Percentiles rank a stretch among this genome's conserved stretches.
These are phyloP conservation scores for Tragelaphus oryx DNA, from an alignment of 2,797 vertebrate species.

Conservation along the genomic window DNA sequence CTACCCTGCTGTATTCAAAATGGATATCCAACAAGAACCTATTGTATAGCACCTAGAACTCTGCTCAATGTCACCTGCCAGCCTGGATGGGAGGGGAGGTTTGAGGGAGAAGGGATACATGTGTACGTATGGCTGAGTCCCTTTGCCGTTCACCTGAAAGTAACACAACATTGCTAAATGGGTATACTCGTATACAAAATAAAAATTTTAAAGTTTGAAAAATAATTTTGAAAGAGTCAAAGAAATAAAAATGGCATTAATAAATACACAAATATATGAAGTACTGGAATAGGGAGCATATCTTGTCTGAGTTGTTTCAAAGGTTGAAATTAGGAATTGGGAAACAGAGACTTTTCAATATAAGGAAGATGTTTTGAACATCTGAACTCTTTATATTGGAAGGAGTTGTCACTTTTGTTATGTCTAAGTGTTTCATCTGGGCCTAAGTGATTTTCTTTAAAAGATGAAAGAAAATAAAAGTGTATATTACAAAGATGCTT, in stretches of 20 bases:
- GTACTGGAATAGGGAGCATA: background rate
- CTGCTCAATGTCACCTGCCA: background rate
- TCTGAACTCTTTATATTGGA: background rate
- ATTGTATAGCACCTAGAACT: background rate
- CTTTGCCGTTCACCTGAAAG: background rate
- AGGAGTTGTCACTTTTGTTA: background rate
- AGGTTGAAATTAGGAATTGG: background rate
- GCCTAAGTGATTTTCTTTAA: background rate
- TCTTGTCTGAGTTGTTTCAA: background rate
- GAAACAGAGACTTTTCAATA: background rate
- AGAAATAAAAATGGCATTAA: background rate
- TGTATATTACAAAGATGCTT: background rate
- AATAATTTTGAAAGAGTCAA: background rate
- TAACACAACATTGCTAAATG: background rate
- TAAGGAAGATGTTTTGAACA: background rate
- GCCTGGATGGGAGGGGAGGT: background rate
- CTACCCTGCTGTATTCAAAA: background rate
- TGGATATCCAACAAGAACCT: background rate
- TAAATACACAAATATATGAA: background rate
- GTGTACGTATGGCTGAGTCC: background rate
- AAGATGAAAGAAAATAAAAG: background rate
- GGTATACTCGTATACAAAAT: background rate
- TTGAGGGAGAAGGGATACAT: background rate
- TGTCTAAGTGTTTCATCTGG: background rate
- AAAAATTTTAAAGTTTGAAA: background rate